These are phyloP conservation scores for Cyprinus carpio DNA, from an alignment of 2,113 vertebrate genomes.

Conservation along the genomic window DNA sequence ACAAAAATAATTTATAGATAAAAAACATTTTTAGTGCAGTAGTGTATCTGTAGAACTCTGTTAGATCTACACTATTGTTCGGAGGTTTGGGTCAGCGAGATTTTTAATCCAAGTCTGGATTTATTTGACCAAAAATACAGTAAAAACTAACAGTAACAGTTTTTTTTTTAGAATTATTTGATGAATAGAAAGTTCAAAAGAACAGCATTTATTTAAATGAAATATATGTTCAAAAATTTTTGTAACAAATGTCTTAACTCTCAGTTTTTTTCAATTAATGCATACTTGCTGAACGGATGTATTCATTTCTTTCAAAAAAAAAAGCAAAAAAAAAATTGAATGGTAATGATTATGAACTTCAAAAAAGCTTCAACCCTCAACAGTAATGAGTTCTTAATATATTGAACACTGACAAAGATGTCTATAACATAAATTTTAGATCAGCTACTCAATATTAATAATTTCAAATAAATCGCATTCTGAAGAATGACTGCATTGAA, in stretches of 20 bases:
- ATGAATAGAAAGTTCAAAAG: no score
- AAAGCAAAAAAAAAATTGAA: not conserved
- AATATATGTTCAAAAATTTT: no score
- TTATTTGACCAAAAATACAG: not conserved
- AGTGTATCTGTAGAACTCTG: not conserved
- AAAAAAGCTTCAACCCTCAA: not conserved
- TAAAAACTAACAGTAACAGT: not conserved
- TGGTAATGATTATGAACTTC: not conserved
- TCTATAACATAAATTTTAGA: not conserved
- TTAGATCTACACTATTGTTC: not conserved
- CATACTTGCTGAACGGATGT: not conserved
- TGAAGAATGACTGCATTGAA: not conserved
- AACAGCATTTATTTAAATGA: no score
- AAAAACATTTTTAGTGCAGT: not conserved
- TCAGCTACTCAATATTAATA: not conserved
- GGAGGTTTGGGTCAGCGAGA: not conserved
- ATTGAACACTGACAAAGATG: not conserved
- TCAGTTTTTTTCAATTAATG: not conserved
- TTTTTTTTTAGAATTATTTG: no score
- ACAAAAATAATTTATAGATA: not conserved
- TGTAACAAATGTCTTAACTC: not conserved
- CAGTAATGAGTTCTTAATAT: not conserved
- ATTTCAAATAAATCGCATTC: not conserved
- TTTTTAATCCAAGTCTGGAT: not conserved
- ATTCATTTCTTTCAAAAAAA: not conserved